These are phyloP conservation scores for Sorex araneus DNA, from an alignment of 2,113 vertebrate species.

Conservation along the genomic window DNA sequence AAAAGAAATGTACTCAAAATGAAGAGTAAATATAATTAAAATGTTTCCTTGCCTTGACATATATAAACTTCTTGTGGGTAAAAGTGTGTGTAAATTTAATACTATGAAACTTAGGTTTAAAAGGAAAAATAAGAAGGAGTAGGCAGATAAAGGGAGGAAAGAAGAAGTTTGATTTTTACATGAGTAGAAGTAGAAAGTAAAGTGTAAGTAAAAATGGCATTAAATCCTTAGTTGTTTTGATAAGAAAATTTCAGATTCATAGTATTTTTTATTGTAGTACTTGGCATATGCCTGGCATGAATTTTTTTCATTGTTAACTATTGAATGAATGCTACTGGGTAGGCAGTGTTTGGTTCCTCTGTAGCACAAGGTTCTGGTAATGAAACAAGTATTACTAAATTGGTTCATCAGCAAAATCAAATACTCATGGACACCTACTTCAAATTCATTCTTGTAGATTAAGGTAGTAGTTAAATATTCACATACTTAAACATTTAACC, in stretches of 20 bases:
- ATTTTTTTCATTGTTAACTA: conserved; percentile 43
- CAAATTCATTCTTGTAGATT: conserved; percentile 57
- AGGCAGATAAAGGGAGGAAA: conserved; percentile 40
- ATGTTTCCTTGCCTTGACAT: conserved; percentile 76
- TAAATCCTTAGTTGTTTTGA: conserved; percentile 72
- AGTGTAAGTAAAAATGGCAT: conserved; percentile 67
- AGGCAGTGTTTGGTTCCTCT: background rate
- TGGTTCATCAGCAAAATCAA: conserved; percentile 38
- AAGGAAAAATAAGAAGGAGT: conserved; percentile 73
- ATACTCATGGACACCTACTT: conserved; percentile 28
- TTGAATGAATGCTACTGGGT: background rate
- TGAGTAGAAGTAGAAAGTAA: conserved; percentile 59
- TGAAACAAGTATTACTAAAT: background rate
- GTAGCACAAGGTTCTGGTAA: conserved; percentile 22
- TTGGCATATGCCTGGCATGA: background rate
- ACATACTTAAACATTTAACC: conserved; percentile 21
- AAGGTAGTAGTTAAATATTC: background rate
- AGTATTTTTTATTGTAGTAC: background rate
- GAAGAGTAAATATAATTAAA: conserved; percentile 85
- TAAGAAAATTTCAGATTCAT: conserved; percentile 53
- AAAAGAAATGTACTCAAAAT: conserved; percentile 82
- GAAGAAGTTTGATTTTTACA: conserved; percentile 68
- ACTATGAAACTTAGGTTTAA: conserved; percentile 69
- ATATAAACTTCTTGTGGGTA: conserved; percentile 75
- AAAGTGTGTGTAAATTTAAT: conserved; percentile 76